Base-by-base conservation (phyloP, 1,140 invertebrate species). In the Drosophila rhopaloa region DNA sequence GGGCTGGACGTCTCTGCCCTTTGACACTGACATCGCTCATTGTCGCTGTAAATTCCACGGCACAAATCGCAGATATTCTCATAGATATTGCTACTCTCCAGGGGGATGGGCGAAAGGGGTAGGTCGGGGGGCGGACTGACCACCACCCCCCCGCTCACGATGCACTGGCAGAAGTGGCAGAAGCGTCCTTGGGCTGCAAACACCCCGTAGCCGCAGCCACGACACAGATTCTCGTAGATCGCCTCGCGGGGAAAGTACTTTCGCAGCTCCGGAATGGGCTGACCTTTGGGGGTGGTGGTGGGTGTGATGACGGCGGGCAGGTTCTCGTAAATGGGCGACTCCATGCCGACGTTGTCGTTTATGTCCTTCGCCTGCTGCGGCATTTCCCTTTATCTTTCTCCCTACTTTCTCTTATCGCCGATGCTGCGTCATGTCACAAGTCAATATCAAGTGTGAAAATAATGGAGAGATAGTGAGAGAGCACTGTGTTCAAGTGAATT, bases 151-250 rank as follows among this genome's bases (percentile, higher is more conserved):
- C 91, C 91, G 50, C 77, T 80, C 0, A 90, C 80, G 41, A 92
- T 76, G 51, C 79, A 92, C 74, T 88, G 79, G 27, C 91, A 92
- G 68, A 92, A 92, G 50, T 89, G 71, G 29, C 91, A 92, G 54
- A 90, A 86, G 1, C 63, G 76, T n/a, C 91, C 91, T 50, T 79
- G 75, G n/a, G 91, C 85, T 2, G 59, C 83, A 40, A 92, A 92
- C 5, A 92, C 86, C 2, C 91, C 91, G 38, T 92, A 92, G 43
- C 91, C 90, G 37, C 91, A 92, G 53, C 91, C 91, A 19, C 76
- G 79, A 43, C 91, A 92, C n/a, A 92, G 35, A 79, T 92, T 92
- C 60, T 92, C 91, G 55, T 92, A 92, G 66, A 91, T 85, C 9
- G 67, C 68, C 55, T 78, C 86, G 40, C 78, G 74, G 6, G 71